Evolutionary conservation across 2,797 vertebrate species (phyloP).

Genomic region (Characodon lateralis): DNA sequence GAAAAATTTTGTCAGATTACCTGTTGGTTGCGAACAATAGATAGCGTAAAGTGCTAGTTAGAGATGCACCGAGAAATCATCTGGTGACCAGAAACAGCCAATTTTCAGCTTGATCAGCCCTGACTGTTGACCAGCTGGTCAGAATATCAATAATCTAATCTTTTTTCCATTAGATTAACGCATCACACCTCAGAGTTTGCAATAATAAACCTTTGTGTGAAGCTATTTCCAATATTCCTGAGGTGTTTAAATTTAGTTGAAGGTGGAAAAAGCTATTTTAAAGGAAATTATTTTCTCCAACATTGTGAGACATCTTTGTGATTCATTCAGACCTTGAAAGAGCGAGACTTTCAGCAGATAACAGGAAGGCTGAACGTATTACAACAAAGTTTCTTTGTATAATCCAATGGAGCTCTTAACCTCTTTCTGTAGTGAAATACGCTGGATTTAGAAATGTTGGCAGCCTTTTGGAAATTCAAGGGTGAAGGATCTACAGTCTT

Average conservation of each 20-base stretch:
- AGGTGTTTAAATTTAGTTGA: not conserved
- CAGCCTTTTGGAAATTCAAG: not conserved
- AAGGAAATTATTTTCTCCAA: not conserved
- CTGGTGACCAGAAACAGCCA: not conserved
- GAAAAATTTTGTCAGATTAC: not conserved
- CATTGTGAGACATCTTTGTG: not conserved
- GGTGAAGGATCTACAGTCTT: too few species aligned
- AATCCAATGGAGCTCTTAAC: not conserved
- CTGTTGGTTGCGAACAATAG: slow-evolving; percentile 2
- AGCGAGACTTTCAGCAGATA: not conserved
- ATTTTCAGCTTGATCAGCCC: not conserved
- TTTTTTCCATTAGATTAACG: not conserved
- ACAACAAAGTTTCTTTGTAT: not conserved
- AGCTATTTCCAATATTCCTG: not conserved
- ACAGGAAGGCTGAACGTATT: not conserved
- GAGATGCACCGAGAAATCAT: not conserved
- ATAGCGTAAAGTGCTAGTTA: not conserved
- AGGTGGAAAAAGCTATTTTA: not conserved
- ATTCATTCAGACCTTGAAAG: not conserved
- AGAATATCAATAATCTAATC: not conserved
- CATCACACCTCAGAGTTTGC: not conserved
- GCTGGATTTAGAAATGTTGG: not conserved
- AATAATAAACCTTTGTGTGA: not conserved
- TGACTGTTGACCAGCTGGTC: not conserved
- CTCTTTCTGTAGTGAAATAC: not conserved